phyloP scores from a whole-genome alignment of 53 echinoderm and acorn worm species.

The Stichopus horrens region DNA sequence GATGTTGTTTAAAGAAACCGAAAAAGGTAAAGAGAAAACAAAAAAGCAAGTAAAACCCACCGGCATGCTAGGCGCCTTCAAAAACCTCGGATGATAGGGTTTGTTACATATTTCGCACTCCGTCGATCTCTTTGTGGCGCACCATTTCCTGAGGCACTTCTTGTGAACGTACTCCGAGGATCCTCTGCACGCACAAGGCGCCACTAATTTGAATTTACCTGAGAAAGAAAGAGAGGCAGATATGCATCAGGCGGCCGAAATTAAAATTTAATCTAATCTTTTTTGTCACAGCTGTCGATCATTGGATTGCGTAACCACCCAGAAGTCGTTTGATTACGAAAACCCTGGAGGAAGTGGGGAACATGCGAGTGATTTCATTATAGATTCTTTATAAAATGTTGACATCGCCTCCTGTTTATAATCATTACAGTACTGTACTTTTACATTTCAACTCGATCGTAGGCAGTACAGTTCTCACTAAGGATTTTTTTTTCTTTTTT shows the following conservation, averaged over 20 bases:
- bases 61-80: constrained; percentile 17
- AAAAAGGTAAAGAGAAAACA: neutral
- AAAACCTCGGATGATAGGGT: constrained; percentile 56
- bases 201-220: constrained; percentile 63
- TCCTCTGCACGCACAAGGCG: constrained; percentile 79
- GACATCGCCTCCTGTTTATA: neutral
- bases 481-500: no score
- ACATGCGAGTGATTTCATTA: neutral
- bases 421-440: no score
- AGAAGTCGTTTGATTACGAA: neutral
- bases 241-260: neutral
- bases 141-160: constrained; percentile 80
- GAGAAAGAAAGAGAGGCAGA: neutral
- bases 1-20: neutral
- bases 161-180: constrained; percentile 76
- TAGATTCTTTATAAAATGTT: neutral
- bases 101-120: constrained; percentile 81
- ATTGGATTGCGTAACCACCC: neutral
- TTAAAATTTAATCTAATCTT: neutral
- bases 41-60: neutral
- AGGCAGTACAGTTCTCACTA: no score
- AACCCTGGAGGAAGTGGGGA: neutral
- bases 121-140: constrained; percentile 60
- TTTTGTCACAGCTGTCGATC: neutral
- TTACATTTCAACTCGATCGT: no score